Evolutionary conservation across 92 coral and sea anemone genomes (phyloP).

Genomic region (Phenganax stokvisi): DNA sequence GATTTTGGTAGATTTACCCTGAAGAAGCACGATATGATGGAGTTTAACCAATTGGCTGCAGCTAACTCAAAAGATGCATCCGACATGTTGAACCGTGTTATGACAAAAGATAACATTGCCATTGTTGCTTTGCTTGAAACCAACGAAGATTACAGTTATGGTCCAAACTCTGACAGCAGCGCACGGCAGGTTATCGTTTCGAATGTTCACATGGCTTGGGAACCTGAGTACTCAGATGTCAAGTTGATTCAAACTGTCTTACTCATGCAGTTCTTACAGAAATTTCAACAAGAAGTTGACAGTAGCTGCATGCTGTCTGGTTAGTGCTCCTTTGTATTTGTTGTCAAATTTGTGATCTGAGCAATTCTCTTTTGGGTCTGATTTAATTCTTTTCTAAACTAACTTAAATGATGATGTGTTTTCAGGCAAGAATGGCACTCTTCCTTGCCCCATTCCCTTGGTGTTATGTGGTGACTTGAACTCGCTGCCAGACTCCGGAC

Average conservation of each 20-base stretch:
- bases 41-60: constrained; percentile 94
- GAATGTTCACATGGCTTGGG: constrained; percentile 99
- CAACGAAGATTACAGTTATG: constrained; percentile 58
- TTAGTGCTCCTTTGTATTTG: constrained; percentile 11
- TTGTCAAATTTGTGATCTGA: no score
- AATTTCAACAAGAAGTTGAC: constrained; percentile 73
- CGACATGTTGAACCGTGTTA: constrained; percentile 96
- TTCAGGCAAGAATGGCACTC: constrained; percentile 94
- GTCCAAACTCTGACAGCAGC: constrained; percentile 52
- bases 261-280: constrained; percentile 89
- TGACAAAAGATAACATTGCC: constrained; percentile 98
- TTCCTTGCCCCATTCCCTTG: constrained; percentile 78
- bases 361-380: no score
- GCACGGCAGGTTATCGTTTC: constrained; percentile 81
- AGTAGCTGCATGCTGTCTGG: constrained; percentile 81
- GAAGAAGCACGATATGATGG: constrained; percentile 87
- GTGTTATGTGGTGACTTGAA: constrained; percentile 96
- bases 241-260: constrained; percentile 92
- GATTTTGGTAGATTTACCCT: constrained; percentile 61
- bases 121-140: constrained; percentile 89
- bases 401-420: background rate
- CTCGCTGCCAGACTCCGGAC: constrained; percentile 93
- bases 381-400: no score
- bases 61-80: constrained; percentile 94
- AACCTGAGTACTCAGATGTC: constrained; percentile 95